phyloP scores from a whole-genome alignment of 2,797 vertebrate genomes.

The Chrysocyon brachyurus region DNA sequence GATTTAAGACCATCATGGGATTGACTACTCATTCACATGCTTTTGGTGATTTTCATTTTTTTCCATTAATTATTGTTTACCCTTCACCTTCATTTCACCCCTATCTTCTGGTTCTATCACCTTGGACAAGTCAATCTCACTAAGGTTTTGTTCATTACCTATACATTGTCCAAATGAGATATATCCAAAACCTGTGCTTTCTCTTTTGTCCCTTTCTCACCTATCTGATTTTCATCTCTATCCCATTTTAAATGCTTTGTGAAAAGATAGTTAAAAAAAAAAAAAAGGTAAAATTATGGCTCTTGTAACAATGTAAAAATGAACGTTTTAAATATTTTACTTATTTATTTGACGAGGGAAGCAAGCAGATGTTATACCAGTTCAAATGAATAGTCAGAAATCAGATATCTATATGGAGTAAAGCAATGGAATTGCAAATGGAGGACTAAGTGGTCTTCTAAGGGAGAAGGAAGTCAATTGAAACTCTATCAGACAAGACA shows the following conservation, averaged over 20 bases:
- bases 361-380: background rate
- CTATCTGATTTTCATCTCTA: background rate
- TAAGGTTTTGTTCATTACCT: background rate
- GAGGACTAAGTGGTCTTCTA: background rate
- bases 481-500: background rate
- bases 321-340: background rate
- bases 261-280: background rate
- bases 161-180: background rate
- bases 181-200: background rate
- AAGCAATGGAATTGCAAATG: background rate
- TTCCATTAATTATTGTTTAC: background rate
- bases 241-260: background rate
- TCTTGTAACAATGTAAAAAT: background rate
- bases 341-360: background rate
- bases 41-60: background rate
- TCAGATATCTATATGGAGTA: background rate
- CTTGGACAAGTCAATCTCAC: background rate
- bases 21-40: background rate
- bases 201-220: background rate
- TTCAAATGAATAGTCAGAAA: constrained; percentile 6
- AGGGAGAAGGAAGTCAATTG: background rate
- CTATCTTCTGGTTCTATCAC: background rate
- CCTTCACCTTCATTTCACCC: background rate
- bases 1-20: background rate
- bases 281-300: background rate